Evolutionary conservation across 1,140 invertebrate genomes (phyloP).

Genomic region (Brachionus angularis): DNA sequence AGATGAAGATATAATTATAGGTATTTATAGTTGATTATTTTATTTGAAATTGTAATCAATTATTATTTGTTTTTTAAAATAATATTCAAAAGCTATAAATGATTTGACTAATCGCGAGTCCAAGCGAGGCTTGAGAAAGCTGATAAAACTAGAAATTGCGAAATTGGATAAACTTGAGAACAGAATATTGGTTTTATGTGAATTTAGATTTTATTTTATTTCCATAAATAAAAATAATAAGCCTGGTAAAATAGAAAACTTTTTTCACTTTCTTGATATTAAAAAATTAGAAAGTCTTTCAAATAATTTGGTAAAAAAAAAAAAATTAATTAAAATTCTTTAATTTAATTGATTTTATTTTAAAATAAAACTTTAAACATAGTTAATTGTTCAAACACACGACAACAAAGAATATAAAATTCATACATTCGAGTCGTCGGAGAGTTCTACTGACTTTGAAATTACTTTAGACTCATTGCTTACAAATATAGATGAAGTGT

Average conservation of each 20-base stretch:
- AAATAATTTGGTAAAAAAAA: neutral
- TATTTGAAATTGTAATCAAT: no score
- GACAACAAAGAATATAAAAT: constrained; percentile 9
- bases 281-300: constrained; percentile 21
- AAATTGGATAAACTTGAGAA: constrained; percentile 25
- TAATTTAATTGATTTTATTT: neutral
- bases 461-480: neutral
- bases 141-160: neutral
- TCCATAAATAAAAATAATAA: constrained; percentile 19
- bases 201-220: constrained; percentile 17
- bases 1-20: no score
- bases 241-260: neutral
- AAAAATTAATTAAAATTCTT: neutral
- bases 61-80: no score
- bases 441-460: neutral
- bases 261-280: constrained; percentile 31
- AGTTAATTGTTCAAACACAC: neutral
- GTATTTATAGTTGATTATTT: no score
- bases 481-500: neutral
- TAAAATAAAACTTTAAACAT: neutral
- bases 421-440: neutral
- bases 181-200: neutral
- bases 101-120: constrained; percentile 21
- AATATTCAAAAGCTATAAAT: constrained; percentile 18
- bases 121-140: neutral